Percentiles rank a stretch among this genome's conserved stretches.
phyloP scores from a whole-genome alignment of 2,888 invertebrate genomes.

The Hirudinaria manillensis region DNA sequence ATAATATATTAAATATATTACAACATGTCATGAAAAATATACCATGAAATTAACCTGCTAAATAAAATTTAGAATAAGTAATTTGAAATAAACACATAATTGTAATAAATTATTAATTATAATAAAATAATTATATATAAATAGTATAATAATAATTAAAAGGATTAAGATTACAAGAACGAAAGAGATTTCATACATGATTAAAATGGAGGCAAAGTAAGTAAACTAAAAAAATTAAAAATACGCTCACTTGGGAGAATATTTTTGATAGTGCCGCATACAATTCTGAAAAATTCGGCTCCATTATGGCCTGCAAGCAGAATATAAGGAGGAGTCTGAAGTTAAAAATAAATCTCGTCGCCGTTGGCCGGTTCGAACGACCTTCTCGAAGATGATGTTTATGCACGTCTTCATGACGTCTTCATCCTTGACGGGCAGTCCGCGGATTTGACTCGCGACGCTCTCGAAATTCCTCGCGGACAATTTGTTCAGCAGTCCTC shows the following conservation, averaged over 20 bases:
- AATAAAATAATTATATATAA: too few relatives aligned
- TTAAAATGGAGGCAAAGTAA: background rate
- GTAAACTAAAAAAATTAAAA: background rate
- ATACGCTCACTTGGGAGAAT: background rate
- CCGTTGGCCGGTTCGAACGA: background rate
- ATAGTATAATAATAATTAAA: too few relatives aligned
- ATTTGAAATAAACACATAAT: too few relatives aligned
- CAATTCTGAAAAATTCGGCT: conserved; percentile 11
- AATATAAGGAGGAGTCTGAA: background rate
- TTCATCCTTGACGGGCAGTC: background rate
- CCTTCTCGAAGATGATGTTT: conserved; percentile 11
- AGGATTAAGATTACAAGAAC: too few relatives aligned
- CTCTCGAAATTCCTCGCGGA: conserved; percentile 10
- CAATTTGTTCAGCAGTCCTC: conserved; percentile 19
- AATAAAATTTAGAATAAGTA: too few relatives aligned
- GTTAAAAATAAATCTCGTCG: background rate
- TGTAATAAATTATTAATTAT: too few relatives aligned
- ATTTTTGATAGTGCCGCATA: conserved; percentile 3
- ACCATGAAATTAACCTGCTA: too few relatives aligned
- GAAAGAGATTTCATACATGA: background rate
- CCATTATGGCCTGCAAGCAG: conserved; percentile 1
- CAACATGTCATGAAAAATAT: too few relatives aligned
- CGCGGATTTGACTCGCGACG: background rate
- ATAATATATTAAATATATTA: too few relatives aligned
- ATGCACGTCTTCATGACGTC: background rate